Evolutionary conservation across 2,888 invertebrate genomes (phyloP), one percentile per base, ranked within the genome.

Genomic region (Sinhomidia bicolor): DNA sequence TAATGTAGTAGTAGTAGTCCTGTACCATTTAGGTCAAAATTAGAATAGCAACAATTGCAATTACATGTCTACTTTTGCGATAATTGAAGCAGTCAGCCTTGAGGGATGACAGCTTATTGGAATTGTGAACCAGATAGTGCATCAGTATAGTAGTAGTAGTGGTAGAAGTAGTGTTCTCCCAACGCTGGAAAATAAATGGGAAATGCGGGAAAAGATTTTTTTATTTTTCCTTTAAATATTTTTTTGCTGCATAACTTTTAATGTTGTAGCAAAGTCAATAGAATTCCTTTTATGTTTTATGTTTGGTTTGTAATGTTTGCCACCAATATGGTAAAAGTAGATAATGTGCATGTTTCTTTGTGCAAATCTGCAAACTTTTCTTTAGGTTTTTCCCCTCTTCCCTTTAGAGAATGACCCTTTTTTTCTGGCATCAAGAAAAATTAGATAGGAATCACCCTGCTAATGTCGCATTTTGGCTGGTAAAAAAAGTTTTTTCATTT

Each of bases 1-100:
- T 26, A 74, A 9, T 71, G 17, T 1, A 4, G 17, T n/a, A n/a
- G n/a, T n/a, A n/a, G n/a, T n/a, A n/a, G n/a, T n/a, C n/a, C 20
- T 12, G 47, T 60, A 57, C 57, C 41, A 80, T 80, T 23, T 41
- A 57, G 54, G 54, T 83, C 57, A 54, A 54, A 65, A 83, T 83
- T 83, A 83, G 83, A 44, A 57, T 54, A 57, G 71, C 44, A 83
- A 71, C 82, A 71, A 80, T 71, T 83, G 41, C 57, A 83, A 68
- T 71, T 83, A 83, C 74, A 36, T 65, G 1, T 14, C 57, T 14
- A 51, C 7, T 54, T 29, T 29, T 32, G 54, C 20, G 54, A 78
- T 78, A 78, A 51, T 78, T 51, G 78, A 78, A 54, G 14, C 78
- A 54, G 71, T 71, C 71, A 44, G 12, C 71, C 71, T 23, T 0